A percentile compares a stretch with the other conserved stretches of the same genome.
Evolutionary conservation across 1,140 invertebrate species (phyloP).

Genomic region (Lordiphosa clarofinis): DNA sequence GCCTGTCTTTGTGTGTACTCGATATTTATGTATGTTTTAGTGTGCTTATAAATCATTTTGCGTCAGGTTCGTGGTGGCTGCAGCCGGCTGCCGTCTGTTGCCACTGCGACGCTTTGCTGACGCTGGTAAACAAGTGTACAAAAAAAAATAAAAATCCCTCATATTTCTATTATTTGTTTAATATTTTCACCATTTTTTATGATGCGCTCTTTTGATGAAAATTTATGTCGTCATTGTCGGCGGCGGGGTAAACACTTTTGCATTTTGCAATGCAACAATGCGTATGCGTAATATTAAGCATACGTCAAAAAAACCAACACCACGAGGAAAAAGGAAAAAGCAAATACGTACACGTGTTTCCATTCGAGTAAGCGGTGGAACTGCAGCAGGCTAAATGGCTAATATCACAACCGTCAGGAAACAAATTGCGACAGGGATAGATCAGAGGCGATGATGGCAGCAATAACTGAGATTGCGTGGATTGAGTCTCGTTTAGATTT

Average conservation of each 20-base stretch:
- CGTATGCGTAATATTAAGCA: constrained; percentile 50
- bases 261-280: constrained; percentile 46
- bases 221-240: constrained; percentile 70
- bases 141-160: constrained; percentile 20
- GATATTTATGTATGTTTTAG: constrained; percentile 27
- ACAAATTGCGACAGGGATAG: constrained; percentile 75
- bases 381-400: constrained; percentile 55
- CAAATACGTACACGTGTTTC: constrained; percentile 56
- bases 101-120: constrained; percentile 64
- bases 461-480: constrained; percentile 22
- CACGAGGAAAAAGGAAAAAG: constrained; percentile 28
- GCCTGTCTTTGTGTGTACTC: constrained; percentile 11
- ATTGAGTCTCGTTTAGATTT: constrained; percentile 42
- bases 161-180: constrained; percentile 43
- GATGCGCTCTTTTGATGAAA: constrained; percentile 40
- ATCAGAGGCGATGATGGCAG: constrained; percentile 50
- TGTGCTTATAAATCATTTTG: constrained; percentile 66
- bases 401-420: constrained; percentile 73
- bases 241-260: constrained; percentile 5
- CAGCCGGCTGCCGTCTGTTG: constrained; percentile 53
- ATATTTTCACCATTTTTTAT: constrained; percentile 53
- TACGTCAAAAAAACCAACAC: constrained; percentile 41
- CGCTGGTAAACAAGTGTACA: constrained; percentile 62
- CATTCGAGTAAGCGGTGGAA: constrained; percentile 17
- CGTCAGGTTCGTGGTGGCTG: constrained; percentile 44